phyloP scores from a whole-genome alignment of 2,888 invertebrate species.

The Nomada ruficornis region DNA sequence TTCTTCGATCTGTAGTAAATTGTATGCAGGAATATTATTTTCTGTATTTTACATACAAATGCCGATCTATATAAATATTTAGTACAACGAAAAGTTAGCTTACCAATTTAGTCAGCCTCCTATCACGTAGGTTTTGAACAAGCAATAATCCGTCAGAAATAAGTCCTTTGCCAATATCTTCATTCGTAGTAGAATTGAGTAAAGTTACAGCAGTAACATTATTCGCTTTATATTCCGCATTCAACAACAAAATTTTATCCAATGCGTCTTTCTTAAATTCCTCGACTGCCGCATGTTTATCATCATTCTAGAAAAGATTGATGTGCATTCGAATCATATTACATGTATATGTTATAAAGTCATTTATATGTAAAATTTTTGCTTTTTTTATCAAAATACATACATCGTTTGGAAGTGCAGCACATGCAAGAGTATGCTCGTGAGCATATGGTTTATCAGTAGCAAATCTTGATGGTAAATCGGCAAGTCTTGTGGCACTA shows the following conservation, averaged over 20 bases:
- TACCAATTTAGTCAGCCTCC: conserved; percentile 91
- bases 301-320: conserved; percentile 87
- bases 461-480: conserved; percentile 91
- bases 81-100: conserved; percentile 70
- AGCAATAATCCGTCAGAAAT: conserved; percentile 94
- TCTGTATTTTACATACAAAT: neutral
- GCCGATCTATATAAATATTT: neutral
- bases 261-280: conserved; percentile 87
- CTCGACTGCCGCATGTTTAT: conserved; percentile 90
- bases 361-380: neutral
- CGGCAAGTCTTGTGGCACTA: conserved; percentile 90
- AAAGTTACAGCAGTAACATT: conserved; percentile 87
- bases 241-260: conserved; percentile 92
- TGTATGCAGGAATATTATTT: conserved; percentile 3
- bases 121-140: conserved; percentile 92
- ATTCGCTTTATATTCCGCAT: conserved; percentile 90
- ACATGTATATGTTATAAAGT: too few relatives aligned
- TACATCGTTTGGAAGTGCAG: conserved; percentile 93
- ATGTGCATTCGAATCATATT: too few relatives aligned
- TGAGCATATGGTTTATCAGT: conserved; percentile 92
- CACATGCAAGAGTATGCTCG: conserved; percentile 94
- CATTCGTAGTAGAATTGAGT: conserved; percentile 87
- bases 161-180: conserved; percentile 91
- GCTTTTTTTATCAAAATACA: conserved; percentile 76
- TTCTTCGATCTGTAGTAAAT: conserved; percentile 87